Evolutionary conservation across 1,140 invertebrate species (phyloP).

Genomic region (Hyles euphorbiae): DNA sequence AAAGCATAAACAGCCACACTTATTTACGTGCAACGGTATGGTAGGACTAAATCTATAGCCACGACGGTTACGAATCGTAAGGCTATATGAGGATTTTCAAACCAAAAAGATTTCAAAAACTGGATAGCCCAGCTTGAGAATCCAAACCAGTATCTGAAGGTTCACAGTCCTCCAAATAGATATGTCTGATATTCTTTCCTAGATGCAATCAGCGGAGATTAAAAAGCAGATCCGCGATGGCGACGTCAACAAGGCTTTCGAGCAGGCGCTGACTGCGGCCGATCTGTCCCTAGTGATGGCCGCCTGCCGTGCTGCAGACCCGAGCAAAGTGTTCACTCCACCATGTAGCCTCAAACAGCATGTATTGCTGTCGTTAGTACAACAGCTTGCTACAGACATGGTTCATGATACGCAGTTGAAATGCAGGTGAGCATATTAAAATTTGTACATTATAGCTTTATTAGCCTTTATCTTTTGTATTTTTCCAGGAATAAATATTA

Average conservation of each 20-base stretch:
- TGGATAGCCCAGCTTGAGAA: no score
- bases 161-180: no score
- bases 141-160: no score
- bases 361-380: conserved; percentile 91
- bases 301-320: conserved; percentile 88
- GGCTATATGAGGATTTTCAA: no score
- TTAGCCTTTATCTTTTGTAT: background rate
- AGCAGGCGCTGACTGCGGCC: conserved; percentile 88
- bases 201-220: conserved; percentile 80
- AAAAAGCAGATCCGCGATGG: conserved; percentile 82
- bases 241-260: conserved; percentile 89
- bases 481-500: background rate
- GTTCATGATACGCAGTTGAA: conserved; percentile 90
- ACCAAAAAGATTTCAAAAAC: no score
- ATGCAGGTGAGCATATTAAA: conserved; percentile 80
- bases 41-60: no score
- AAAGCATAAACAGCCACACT: no score
- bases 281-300: conserved; percentile 89
- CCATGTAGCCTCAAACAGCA: conserved; percentile 84
- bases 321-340: conserved; percentile 82
- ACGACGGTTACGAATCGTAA: no score
- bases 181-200: background rate
- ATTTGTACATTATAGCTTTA: background rate
- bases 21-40: no score
- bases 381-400: conserved; percentile 93